Conservation (phyloP, 2,888 invertebrate species). For the Heteromyza rotundicornis region DNA sequence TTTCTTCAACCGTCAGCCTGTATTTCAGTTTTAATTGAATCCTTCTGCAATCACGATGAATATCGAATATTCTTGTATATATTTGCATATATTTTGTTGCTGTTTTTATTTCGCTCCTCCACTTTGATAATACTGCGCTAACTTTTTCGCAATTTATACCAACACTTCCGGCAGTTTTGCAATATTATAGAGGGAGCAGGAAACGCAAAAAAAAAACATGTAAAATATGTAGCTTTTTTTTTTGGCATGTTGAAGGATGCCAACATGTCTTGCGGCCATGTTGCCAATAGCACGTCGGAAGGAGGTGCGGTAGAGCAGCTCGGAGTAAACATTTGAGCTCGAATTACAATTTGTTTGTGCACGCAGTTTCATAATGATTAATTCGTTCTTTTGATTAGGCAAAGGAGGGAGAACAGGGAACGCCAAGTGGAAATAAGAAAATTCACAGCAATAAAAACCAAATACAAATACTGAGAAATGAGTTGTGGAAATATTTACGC, state of each 20-base stretch:
- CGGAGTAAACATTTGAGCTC: conserved; percentile 22
- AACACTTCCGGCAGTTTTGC: conserved; percentile 22
- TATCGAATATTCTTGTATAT: conserved; percentile 23
- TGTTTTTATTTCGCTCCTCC: conserved; percentile 11
- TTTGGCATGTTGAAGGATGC: conserved; percentile 9
- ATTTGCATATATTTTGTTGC: conserved; percentile 20
- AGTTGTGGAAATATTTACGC: conserved; percentile 10
- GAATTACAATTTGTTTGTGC: conserved; percentile 26
- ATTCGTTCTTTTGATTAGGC: conserved; percentile 19
- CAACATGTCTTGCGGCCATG: conserved; percentile 18
- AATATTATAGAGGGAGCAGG: not conserved
- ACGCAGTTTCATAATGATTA: conserved; percentile 21
- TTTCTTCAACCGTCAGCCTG: no score
- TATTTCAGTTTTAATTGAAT: no score
- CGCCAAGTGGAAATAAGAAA: no score
- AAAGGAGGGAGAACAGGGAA: not conserved
- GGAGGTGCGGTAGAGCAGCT: not conserved
- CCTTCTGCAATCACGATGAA: no score
- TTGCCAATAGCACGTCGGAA: not conserved
- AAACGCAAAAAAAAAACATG: not conserved
- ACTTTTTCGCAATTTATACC: conserved; percentile 27
- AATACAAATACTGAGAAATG: not conserved
- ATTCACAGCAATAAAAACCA: no score
- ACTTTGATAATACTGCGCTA: conserved; percentile 25
- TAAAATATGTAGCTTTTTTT: not conserved